A percentile compares a stretch with the other conserved stretches of the same genome.
Conservation (phyloP, 1,140 invertebrate genomes). For the Whitmania pigra region DNA sequence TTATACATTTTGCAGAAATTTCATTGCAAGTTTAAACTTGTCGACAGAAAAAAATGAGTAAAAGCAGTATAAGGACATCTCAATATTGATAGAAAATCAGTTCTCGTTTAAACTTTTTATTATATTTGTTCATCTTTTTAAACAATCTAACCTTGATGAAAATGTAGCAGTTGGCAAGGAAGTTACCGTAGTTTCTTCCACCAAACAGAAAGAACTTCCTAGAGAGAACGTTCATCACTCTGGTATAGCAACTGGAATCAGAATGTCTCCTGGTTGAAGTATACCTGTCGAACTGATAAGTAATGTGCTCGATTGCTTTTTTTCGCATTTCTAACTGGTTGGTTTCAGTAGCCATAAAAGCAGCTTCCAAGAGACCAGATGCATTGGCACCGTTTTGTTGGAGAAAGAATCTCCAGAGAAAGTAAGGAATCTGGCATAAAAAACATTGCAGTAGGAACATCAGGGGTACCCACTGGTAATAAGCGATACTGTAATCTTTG, state of each 20-base stretch:
- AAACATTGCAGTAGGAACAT: slow-evolving; percentile 37
- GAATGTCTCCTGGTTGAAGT: not conserved
- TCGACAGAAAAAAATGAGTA: no score
- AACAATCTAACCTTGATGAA: slow-evolving; percentile 18
- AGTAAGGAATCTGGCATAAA: not conserved
- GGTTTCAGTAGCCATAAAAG: not conserved
- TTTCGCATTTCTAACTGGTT: not conserved
- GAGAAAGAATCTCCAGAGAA: slow-evolving; percentile 1
- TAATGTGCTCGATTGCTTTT: slow-evolving; percentile 13
- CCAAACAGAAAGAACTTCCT: slow-evolving; percentile 20
- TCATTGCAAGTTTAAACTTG: no score
- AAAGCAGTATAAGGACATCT: no score
- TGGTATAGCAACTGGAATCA: not conserved
- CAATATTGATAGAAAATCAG: no score
- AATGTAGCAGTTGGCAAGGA: slow-evolving; percentile 26
- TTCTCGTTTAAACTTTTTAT: no score
- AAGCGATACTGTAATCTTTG: slow-evolving; percentile 29
- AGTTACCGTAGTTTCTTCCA: slow-evolving; percentile 29
- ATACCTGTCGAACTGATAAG: not conserved
- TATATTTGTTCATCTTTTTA: no score
- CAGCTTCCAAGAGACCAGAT: not conserved
- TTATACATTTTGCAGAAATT: no score
- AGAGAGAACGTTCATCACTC: slow-evolving; percentile 18
- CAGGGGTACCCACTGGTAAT: slow-evolving; percentile 47
- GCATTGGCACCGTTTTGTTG: not conserved